Conservation (phyloP, 1,140 invertebrate species). For the Chrysomallon squamiferum region DNA sequence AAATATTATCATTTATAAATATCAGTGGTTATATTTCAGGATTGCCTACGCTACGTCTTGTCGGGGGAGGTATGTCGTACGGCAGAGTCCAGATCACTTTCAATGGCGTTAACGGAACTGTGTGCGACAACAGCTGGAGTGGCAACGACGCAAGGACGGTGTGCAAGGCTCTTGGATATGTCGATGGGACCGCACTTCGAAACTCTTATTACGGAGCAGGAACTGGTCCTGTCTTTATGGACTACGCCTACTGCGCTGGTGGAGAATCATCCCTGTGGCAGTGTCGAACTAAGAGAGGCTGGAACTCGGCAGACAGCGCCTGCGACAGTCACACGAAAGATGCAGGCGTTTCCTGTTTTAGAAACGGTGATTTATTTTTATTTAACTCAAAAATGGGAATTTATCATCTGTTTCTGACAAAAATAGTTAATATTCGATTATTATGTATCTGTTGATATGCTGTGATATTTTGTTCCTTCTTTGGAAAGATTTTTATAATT, state of each 20-base stretch:
- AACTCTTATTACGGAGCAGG: constrained; percentile 39
- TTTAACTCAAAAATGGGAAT: too few relatives aligned
- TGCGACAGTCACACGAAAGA: constrained; percentile 42
- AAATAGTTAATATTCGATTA: too few relatives aligned
- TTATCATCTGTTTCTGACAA: too few relatives aligned
- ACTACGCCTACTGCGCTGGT: constrained; percentile 40
- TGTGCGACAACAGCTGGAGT: constrained; percentile 46
- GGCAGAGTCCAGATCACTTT: constrained; percentile 45
- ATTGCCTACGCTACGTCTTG: constrained; percentile 23
- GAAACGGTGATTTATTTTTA: constrained; percentile 42
- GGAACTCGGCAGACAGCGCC: constrained; percentile 4
- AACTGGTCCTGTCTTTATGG: constrained; percentile 42
- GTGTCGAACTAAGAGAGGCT: constrained; percentile 28
- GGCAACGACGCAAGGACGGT: constrained; percentile 32
- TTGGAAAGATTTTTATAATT: too few relatives aligned
- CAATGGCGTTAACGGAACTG: constrained; percentile 37
- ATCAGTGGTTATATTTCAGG: not conserved
- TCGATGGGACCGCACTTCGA: constrained; percentile 13
- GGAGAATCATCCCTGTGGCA: constrained; percentile 34
- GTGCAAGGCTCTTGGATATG: constrained; percentile 26
- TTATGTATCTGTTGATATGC: too few relatives aligned
- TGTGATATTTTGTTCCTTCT: too few relatives aligned
- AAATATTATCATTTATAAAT: too few relatives aligned
- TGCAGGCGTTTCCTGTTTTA: constrained; percentile 44
- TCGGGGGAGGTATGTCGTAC: constrained; percentile 31